Conservation (phyloP, 2,888 invertebrate genomes). For the Lottia scabra region DNA sequence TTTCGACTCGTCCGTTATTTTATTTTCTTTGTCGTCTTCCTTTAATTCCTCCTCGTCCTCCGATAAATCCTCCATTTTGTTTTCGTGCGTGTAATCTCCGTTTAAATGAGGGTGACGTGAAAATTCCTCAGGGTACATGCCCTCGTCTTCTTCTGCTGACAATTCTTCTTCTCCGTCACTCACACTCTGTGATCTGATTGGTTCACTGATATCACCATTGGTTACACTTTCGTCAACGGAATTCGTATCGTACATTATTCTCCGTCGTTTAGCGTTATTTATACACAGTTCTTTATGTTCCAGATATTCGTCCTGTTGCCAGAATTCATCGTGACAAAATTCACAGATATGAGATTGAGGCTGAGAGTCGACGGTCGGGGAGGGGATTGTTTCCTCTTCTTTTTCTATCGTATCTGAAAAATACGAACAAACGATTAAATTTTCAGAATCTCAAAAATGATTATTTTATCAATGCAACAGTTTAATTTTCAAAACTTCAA, state of each 20-base stretch:
- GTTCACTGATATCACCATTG: neutral
- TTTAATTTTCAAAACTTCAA: too few relatives aligned
- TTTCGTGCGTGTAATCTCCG: neutral
- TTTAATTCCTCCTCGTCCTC: constrained; percentile 37
- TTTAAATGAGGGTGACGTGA: neutral
- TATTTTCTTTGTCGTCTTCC: constrained; percentile 26
- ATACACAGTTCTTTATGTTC: neutral
- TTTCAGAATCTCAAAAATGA: too few relatives aligned
- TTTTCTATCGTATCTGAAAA: neutral
- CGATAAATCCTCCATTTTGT: constrained; percentile 25
- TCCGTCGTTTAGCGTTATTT: neutral
- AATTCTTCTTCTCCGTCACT: neutral
- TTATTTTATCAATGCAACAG: too few relatives aligned
- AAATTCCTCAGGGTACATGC: neutral
- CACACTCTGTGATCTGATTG: neutral
- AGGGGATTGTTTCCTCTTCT: neutral
- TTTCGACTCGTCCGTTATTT: constrained; percentile 18
- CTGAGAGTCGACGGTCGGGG: neutral
- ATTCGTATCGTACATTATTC: neutral
- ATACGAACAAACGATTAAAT: neutral
- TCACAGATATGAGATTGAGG: neutral
- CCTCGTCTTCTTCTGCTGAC: neutral
- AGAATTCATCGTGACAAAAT: neutral
- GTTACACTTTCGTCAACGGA: neutral
- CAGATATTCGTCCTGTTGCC: neutral